Conservation (phyloP, 2,113 vertebrate species). For the Vidua macroura region DNA sequence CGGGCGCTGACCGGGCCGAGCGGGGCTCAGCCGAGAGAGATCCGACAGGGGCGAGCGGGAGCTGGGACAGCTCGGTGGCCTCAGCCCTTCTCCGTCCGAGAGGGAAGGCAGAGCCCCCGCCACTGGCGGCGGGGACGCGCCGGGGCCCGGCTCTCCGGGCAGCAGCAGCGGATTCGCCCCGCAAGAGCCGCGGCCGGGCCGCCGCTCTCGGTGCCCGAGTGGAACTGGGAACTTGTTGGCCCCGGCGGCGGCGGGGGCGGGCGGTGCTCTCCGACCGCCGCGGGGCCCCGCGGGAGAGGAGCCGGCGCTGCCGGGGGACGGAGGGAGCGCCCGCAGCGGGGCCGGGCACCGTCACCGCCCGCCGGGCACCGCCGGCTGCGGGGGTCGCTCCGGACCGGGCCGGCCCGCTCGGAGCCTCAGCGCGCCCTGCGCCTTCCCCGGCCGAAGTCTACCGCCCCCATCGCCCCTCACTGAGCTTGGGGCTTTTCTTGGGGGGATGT, state of each 20-base stretch:
- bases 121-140: neutral
- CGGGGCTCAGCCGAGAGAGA: neutral
- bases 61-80: neutral
- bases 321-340: neutral
- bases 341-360: neutral
- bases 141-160: neutral
- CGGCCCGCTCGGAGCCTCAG: neutral
- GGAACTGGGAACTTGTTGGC: neutral
- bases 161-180: neutral
- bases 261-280: neutral
- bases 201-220: neutral
- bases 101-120: neutral
- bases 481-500: neutral
- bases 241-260: neutral
- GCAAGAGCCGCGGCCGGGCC: neutral
- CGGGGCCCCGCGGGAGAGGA: neutral
- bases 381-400: neutral
- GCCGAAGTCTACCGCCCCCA: neutral
- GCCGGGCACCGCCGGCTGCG: neutral
- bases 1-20: neutral
- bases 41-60: neutral
- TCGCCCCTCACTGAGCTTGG: rapidly evolving
- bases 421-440: neutral
- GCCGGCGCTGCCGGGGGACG: neutral
- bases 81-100: neutral